A percentile compares a stretch with the other conserved stretches of the same genome.
Conservation (phyloP, 2,888 invertebrate genomes). For the Paralinhomoeus sp. region DNA sequence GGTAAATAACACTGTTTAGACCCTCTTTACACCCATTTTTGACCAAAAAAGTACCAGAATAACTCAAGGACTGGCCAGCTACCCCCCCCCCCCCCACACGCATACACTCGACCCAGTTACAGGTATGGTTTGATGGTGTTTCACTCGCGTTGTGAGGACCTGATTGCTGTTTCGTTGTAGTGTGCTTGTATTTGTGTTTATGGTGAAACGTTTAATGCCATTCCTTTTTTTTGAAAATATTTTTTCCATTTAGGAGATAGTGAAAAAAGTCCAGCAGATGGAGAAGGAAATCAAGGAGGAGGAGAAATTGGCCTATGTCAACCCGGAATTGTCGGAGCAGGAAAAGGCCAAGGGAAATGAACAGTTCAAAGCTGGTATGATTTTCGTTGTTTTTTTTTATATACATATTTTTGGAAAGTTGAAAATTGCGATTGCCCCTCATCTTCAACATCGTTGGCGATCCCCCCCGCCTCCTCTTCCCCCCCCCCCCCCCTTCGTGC, state of each 20-base stretch:
- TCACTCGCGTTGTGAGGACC: not conserved
- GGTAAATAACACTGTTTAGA: too few relatives aligned
- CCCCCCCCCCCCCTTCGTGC: too few relatives aligned
- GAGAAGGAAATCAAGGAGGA: constrained; percentile 65
- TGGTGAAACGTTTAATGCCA: not conserved
- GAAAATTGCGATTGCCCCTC: too few relatives aligned
- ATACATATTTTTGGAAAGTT: too few relatives aligned
- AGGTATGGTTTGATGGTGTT: not conserved
- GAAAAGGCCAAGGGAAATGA: constrained; percentile 86
- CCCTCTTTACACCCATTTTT: too few relatives aligned
- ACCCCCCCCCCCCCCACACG: too few relatives aligned
- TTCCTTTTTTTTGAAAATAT: not conserved
- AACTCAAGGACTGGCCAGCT: too few relatives aligned
- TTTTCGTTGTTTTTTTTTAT: too few relatives aligned
- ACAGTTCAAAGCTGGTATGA: constrained; percentile 55
- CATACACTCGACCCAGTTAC: too few relatives aligned
- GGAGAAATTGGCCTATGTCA: constrained; percentile 64
- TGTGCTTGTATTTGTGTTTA: not conserved
- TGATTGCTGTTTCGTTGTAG: not conserved
- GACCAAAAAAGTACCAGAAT: too few relatives aligned
- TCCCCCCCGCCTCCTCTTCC: too few relatives aligned
- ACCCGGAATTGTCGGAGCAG: constrained; percentile 71
- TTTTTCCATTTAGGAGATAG: not conserved
- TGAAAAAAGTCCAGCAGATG: constrained; percentile 35
- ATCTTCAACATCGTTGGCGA: too few relatives aligned